Base-by-base conservation (phyloP, 1,140 invertebrate genomes). In the Heliconius hewitsoni region DNA sequence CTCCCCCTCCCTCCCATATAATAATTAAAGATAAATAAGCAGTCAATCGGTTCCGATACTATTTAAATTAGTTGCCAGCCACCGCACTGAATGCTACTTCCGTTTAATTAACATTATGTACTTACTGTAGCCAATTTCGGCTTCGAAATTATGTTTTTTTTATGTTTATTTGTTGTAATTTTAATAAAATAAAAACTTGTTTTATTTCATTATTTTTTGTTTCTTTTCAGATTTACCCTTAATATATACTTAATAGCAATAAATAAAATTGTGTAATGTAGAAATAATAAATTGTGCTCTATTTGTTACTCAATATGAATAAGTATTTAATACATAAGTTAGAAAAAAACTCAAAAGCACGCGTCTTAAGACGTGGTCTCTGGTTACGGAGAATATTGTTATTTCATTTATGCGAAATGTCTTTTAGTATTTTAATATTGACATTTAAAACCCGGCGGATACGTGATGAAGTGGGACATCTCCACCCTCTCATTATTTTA, bases 101-200 rank as follows among this genome's bases (percentile, higher is more conserved):
- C 55, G 57, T 74, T 75, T 75, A 79, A 75, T 75, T 79, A 79
- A 79, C 60, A 75, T 79, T 79, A 79, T 79, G 30, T 75, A 75
- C 78, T 57, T 75, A 70, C 39, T 30, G 13, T 13, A 39, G 55
- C 55, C 70, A 42, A 52, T 71, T 73, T 55, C 42, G 71, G 50
- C 37, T 75, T 70, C 46, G 34, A 42, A 30, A 52, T 75, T 23
- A 57, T 57, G 1, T 57, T n/a, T 57, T 57, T 57, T 57, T n/a
- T 23, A 6, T 57, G n/a, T 23, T 57, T 57, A 5, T 57, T n/a
- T 23, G 1, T 57, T 57, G 55, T 52, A 52, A 13, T 4, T 52
- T 52, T 19, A 52, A 52, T 11, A 9, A 42, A 8, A 42, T 42
- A 42, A 42, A 42, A 42, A 34, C 2, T 3, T 30, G 30, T 30